Conservation (phyloP, 2,888 invertebrate genomes). For the Amiota mariae region DNA sequence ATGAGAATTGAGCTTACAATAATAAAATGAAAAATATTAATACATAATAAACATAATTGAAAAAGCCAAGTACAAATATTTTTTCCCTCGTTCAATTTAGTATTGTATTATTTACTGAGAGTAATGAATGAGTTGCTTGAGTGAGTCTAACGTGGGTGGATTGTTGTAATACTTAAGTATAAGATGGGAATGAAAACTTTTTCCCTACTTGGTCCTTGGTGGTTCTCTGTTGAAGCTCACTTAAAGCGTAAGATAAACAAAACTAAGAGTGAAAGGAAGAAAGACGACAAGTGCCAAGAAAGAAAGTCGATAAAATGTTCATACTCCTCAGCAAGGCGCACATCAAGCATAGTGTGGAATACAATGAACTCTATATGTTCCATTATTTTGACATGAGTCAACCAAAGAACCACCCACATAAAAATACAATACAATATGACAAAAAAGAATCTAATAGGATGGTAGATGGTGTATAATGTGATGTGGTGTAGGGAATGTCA, state of each 20-base stretch:
- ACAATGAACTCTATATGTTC: slow-evolving; percentile 18
- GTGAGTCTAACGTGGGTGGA: background rate
- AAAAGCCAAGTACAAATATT: slow-evolving; percentile 35
- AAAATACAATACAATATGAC: background rate
- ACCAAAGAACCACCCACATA: background rate
- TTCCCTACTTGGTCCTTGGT: background rate
- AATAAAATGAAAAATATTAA: too few species aligned
- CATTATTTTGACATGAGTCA: slow-evolving; percentile 7
- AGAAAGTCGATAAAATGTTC: slow-evolving; percentile 8
- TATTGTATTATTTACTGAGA: background rate
- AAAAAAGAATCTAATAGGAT: background rate
- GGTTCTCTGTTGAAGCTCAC: background rate
- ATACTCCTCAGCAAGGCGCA: background rate
- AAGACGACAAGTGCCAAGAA: background rate
- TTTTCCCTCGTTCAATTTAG: slow-evolving; percentile 23
- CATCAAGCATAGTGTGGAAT: background rate
- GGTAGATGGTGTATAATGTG: background rate
- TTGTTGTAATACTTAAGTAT: too few species aligned
- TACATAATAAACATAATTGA: too few species aligned
- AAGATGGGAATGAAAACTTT: background rate
- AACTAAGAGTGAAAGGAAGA: background rate
- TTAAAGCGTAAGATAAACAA: background rate
- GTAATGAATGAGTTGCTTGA: background rate
- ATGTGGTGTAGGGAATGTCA: background rate
- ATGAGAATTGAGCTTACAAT: too few species aligned